phyloP scores from a whole-genome alignment of 2,113 vertebrate genomes.

The Pelvicachromis taeniatus region DNA sequence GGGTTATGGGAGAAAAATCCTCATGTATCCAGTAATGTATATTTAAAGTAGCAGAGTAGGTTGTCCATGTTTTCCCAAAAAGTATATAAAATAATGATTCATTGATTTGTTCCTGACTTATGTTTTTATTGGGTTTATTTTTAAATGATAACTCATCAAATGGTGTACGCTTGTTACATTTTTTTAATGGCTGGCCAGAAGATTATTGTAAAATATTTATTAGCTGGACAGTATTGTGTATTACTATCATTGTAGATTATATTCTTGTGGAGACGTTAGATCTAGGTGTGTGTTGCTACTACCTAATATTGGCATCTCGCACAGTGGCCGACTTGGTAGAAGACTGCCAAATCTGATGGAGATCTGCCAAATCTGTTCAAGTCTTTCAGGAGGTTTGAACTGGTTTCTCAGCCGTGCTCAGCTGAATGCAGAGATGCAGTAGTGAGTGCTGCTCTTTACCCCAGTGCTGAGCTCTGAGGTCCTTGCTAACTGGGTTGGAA shows the following conservation, averaged over 20 bases:
- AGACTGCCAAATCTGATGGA: not conserved
- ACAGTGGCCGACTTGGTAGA: not conserved
- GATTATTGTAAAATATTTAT: not conserved
- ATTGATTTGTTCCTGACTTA: too few relatives aligned
- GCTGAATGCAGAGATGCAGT: slow-evolving; percentile 1
- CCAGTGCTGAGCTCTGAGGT: slow-evolving; percentile 28
- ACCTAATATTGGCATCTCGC: not conserved
- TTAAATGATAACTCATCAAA: not conserved
- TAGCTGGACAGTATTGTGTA: too few relatives aligned
- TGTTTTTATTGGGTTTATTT: too few relatives aligned
- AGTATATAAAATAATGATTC: not conserved
- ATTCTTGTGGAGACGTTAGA: not conserved
- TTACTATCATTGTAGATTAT: too few relatives aligned
- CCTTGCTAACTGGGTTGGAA: slow-evolving; percentile 50
- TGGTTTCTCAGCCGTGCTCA: slow-evolving; percentile 11
- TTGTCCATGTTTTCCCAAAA: not conserved
- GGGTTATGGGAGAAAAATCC: not conserved
- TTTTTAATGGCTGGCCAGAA: not conserved
- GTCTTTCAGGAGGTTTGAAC: not conserved
- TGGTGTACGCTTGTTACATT: not conserved
- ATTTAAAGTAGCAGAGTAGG: not conserved
- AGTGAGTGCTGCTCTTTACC: slow-evolving; percentile 6
- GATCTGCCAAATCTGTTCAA: not conserved
- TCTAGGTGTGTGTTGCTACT: not conserved
- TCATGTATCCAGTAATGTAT: not conserved